These are phyloP conservation scores for Thyatira batis DNA, from an alignment of 2,888 invertebrate species.

Conservation along the genomic window DNA sequence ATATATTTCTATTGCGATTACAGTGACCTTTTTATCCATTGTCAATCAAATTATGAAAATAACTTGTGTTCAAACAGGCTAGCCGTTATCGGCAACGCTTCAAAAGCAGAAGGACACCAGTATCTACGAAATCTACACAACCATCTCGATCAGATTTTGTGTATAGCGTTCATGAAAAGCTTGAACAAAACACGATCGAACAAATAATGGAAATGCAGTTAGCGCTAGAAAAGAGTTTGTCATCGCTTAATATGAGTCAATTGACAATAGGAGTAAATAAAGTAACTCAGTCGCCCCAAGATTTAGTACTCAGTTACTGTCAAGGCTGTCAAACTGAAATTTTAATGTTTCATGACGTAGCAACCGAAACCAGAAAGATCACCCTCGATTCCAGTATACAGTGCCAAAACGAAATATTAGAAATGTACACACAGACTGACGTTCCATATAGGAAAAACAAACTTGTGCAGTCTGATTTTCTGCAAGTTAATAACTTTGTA, in stretches of 20 bases:
- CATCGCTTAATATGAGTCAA: slow-evolving; percentile 60
- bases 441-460: slow-evolving; percentile 63
- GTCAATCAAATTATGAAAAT: slow-evolving; percentile 27
- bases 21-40: slow-evolving; percentile 7
- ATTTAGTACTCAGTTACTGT: slow-evolving; percentile 56
- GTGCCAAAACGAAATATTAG: slow-evolving; percentile 51
- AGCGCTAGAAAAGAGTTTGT: slow-evolving; percentile 65
- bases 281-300: slow-evolving; percentile 67
- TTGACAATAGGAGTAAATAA: slow-evolving; percentile 67
- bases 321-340: slow-evolving; percentile 73
- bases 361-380: slow-evolving; percentile 65
- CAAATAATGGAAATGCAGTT: slow-evolving; percentile 74
- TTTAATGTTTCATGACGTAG: slow-evolving; percentile 63
- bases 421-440: slow-evolving; percentile 72
- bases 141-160: slow-evolving; percentile 58
- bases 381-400: slow-evolving; percentile 68
- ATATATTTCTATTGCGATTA: slow-evolving; percentile 14
- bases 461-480: slow-evolving; percentile 56
- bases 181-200: slow-evolving; percentile 58
- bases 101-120: slow-evolving; percentile 65
- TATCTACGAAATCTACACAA: slow-evolving; percentile 52
- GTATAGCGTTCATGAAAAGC: slow-evolving; percentile 33
- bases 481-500: slow-evolving; percentile 42
- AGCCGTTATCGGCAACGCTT: slow-evolving; percentile 73
- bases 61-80: slow-evolving; percentile 76